These are phyloP conservation scores for Nasua narica DNA, from an alignment of 2,797 vertebrate species.

Conservation along the genomic window DNA sequence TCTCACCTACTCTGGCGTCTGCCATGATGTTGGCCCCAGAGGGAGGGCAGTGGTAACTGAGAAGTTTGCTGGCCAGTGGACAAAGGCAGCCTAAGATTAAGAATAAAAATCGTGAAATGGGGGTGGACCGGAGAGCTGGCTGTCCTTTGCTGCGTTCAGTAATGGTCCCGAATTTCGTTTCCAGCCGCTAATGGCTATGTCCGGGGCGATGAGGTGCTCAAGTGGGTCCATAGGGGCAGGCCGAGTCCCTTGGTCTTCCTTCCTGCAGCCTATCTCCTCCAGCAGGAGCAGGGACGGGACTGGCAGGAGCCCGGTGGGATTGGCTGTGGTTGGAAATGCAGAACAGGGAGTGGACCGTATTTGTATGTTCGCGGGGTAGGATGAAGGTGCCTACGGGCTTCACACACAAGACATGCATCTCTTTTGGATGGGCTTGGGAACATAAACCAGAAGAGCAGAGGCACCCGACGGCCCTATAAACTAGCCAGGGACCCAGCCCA, in stretches of 20 bases:
- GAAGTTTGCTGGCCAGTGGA: background rate
- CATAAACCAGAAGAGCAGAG: background rate
- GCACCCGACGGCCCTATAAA: background rate
- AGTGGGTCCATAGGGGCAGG: background rate
- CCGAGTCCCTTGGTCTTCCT: background rate
- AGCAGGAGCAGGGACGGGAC: background rate
- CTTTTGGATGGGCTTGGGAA: background rate
- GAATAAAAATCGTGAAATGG: background rate
- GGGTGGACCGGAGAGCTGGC: background rate
- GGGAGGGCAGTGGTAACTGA: background rate
- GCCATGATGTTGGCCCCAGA: background rate
- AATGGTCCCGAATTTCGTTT: background rate
- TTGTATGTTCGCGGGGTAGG: background rate
- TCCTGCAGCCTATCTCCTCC: background rate
- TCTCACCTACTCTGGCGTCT: background rate
- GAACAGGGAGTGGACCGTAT: no score
- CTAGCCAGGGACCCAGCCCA: background rate
- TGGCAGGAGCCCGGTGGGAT: background rate
- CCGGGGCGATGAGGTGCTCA: background rate
- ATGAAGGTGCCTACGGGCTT: background rate
- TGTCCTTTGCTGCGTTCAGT: background rate
- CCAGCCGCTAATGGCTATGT: background rate
- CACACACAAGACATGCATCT: background rate
- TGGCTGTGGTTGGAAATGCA: background rate
- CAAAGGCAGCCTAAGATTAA: background rate